Conservation (phyloP, 2,113 vertebrate species). For the Spheniscus mendiculus region DNA sequence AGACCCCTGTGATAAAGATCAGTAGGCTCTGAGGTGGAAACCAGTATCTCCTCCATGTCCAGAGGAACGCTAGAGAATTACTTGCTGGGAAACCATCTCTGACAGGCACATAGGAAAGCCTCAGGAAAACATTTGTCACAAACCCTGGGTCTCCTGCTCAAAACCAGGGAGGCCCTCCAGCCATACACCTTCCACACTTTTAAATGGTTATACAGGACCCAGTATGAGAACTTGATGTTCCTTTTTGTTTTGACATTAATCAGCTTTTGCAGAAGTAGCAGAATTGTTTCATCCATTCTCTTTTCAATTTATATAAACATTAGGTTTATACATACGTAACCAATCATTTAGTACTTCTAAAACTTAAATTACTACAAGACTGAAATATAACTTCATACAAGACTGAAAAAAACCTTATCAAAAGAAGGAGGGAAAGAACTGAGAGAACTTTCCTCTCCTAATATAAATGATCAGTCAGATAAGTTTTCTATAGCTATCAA, state of each 20-base stretch:
- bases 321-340: neutral
- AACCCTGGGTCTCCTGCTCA: neutral
- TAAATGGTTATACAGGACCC: neutral
- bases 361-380: neutral
- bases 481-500: neutral
- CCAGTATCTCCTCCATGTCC: neutral
- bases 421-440: neutral
- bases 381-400: neutral
- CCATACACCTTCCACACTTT: neutral
- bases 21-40: neutral
- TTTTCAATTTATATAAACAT: neutral
- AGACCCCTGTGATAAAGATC: neutral
- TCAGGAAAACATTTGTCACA: accelerated
- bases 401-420: neutral
- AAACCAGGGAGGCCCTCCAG: neutral
- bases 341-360: neutral
- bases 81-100: neutral
- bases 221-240: neutral
- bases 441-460: neutral
- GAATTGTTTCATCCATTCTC: neutral
- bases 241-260: neutral
- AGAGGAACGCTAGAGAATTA: neutral
- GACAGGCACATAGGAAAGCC: neutral
- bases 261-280: neutral
- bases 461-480: neutral